A percentile compares a stretch with the other conserved stretches of the same genome.
phyloP scores from a whole-genome alignment of 2,888 invertebrate species.

The Plagodis dolabraria region DNA sequence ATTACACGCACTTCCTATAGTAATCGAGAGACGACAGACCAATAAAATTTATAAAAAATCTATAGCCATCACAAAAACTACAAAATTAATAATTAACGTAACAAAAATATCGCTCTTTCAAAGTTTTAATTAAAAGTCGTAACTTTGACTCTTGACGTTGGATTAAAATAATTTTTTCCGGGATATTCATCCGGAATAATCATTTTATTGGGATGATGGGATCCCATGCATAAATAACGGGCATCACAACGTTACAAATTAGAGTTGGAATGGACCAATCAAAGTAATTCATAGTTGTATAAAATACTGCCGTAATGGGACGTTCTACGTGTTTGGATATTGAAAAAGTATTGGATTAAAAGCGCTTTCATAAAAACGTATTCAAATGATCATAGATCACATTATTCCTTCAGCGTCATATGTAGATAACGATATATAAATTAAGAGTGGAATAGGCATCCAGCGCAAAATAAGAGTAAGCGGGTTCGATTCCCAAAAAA shows the following conservation, averaged over 20 bases:
- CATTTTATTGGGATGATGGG: slow-evolving; percentile 13
- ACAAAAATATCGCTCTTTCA: slow-evolving; percentile 23
- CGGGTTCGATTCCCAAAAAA: too few relatives aligned
- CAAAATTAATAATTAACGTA: slow-evolving; percentile 33
- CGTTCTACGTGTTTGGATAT: slow-evolving; percentile 24
- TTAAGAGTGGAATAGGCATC: too few relatives aligned
- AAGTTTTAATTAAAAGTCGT: slow-evolving; percentile 33
- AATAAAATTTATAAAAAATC: slow-evolving; percentile 15
- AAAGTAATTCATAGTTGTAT: slow-evolving; percentile 52
- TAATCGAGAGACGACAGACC: slow-evolving; percentile 5
- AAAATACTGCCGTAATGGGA: slow-evolving; percentile 33
- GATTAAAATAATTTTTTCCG: slow-evolving; percentile 29
- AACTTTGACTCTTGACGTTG: slow-evolving; percentile 26
- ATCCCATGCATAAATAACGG: slow-evolving; percentile 42
- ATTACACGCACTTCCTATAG: slow-evolving; percentile 15
- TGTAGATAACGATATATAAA: too few relatives aligned
- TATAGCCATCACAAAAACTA: slow-evolving; percentile 23
- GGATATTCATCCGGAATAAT: neutral
- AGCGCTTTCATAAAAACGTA: neutral
- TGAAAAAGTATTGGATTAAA: too few relatives aligned
- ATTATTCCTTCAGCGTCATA: too few relatives aligned
- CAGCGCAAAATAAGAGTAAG: too few relatives aligned
- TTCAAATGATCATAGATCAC: too few relatives aligned
- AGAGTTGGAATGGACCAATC: slow-evolving; percentile 50
- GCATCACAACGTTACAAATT: slow-evolving; percentile 46